phyloP scores from a whole-genome alignment of 2,888 invertebrate genomes.

The Zootermopsis nevadensis region DNA sequence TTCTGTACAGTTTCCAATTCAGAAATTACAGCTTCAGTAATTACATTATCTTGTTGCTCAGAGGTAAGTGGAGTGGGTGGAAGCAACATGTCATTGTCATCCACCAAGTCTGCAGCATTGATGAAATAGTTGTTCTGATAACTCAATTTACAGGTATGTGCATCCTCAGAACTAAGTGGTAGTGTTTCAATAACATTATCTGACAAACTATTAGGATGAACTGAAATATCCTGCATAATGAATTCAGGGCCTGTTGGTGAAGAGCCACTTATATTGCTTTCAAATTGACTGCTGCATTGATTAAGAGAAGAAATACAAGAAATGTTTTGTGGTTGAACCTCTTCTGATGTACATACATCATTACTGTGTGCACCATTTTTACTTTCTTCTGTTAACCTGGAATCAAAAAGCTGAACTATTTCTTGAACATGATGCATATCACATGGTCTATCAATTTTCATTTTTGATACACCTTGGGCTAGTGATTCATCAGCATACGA shows the following conservation, averaged over 20 bases:
- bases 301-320: no score
- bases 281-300: neutral
- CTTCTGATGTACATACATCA: no score
- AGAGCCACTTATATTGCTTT: neutral
- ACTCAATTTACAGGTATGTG: neutral
- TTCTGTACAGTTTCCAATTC: neutral
- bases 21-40: neutral
- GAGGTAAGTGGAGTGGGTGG: slow-evolving; percentile 14
- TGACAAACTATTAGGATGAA: neutral
- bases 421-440: neutral
- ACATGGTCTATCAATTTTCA: neutral
- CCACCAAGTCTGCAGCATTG: slow-evolving; percentile 79
- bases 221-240: neutral
- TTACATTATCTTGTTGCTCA: neutral
- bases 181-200: neutral
- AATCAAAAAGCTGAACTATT: neutral
- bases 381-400: neutral
- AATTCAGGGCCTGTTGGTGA: neutral
- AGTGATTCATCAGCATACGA: neutral
- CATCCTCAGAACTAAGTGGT: neutral
- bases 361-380: no score
- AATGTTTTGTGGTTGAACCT: no score
- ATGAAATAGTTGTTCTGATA: slow-evolving; percentile 73
- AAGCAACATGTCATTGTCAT: slow-evolving; percentile 70
- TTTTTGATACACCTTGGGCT: neutral